Evolutionary conservation across 2,797 vertebrate species (phyloP), one percentile per base, ranked within the genome.

Genomic region (Enteromius paludinosus): DNA sequence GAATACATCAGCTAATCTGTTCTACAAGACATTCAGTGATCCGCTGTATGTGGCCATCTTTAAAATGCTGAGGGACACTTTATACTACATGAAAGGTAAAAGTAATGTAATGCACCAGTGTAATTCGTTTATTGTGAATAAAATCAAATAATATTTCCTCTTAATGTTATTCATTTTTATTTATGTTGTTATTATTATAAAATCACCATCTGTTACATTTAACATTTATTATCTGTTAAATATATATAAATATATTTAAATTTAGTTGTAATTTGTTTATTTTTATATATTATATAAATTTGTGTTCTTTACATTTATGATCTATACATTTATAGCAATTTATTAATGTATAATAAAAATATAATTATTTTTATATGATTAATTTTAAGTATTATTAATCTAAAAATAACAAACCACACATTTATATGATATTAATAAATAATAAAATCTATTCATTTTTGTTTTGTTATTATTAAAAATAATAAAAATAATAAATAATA

Each of bases 41-140:
- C 94, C 97, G 47, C 94, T 99, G 30, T 98, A 99, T 12, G 96
- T 99, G 68, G 95, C 96, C 83, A 95, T 97, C 79, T 99, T 99
- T 90, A 99, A 99, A 91, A 98, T 99, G 98, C 92, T 99, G 12
- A 96, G 98, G 85, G 98, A 99, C 90, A 97, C 96, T 0, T 89
- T 99, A 61, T 97, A 99, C 88, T 96, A 97, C 82, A 92, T 98
- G 93, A 98, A 97, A 95, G 98, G 98, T 98, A n/a, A n/a, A n/a
- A n/a, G n/a, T n/a, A n/a, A n/a, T n/a, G n/a, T n/a, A n/a, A n/a
- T n/a, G n/a, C n/a, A n/a, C n/a, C n/a, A n/a, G n/a, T n/a, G n/a
- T n/a, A n/a, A n/a, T n/a, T n/a, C n/a, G n/a, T 73, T 14, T 54
- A 73, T 73, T 28, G 25, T 23, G 15, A 45, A 47, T 18, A 70